phyloP scores from a whole-genome alignment of 2,888 invertebrate genomes.

The Ectobius pallidus region DNA sequence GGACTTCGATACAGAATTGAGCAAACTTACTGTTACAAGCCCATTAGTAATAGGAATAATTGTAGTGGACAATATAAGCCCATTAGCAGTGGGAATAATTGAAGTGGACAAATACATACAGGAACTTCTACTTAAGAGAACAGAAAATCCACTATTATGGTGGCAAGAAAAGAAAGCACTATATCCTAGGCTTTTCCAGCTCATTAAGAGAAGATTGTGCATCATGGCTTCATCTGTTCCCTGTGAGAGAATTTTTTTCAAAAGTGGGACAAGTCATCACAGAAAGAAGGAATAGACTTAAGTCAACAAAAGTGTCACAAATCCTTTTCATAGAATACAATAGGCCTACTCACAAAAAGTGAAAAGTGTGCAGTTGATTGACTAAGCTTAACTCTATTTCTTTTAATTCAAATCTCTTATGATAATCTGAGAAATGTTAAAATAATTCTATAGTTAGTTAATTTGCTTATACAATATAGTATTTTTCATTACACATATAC shows the following conservation, averaged over 20 bases:
- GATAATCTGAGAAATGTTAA: too few relatives aligned
- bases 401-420: too few relatives aligned
- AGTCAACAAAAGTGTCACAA: constrained; percentile 42
- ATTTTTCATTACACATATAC: too few relatives aligned
- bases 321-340: background rate
- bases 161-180: constrained; percentile 43
- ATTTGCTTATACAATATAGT: too few relatives aligned
- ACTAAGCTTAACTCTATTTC: too few relatives aligned
- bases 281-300: constrained; percentile 46
- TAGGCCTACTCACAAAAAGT: too few relatives aligned
- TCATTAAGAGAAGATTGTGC: constrained; percentile 44
- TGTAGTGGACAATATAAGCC: too few relatives aligned
- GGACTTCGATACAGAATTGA: background rate
- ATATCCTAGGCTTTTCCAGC: constrained; percentile 43
- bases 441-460: too few relatives aligned
- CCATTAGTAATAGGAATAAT: too few relatives aligned
- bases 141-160: constrained; percentile 43
- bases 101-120: constrained; percentile 44
- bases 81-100: constrained; percentile 34
- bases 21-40: background rate
- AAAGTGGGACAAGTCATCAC: constrained; percentile 45
- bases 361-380: too few relatives aligned
- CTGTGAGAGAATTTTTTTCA: constrained; percentile 47
- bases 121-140: constrained; percentile 38
- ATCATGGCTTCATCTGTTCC: constrained; percentile 47